Evolutionary conservation across 2,888 invertebrate species (phyloP), one percentile per base, ranked within the genome.

Genomic region (Molanna angustata): DNA sequence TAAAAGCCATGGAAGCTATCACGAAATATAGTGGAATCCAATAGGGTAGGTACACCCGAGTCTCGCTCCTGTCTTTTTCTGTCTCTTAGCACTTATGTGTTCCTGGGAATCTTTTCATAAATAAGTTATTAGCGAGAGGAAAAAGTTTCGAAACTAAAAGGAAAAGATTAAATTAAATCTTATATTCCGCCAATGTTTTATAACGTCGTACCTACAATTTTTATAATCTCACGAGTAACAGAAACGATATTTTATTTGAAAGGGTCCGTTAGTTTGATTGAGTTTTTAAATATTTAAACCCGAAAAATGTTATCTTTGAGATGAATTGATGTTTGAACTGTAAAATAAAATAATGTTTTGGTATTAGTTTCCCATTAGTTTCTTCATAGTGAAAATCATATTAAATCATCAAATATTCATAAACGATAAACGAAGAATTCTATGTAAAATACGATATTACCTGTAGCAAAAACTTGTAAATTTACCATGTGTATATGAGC

Each of bases 11-110:
- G 70, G 71, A 49, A 53, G 56, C 53, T 57, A 57, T 50, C 53
- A 50, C 74, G 71, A 72, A 76, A 76, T 76, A 74, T 73, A 68
- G 67, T 66, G 73, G 74, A 74, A 75, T 75, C 73, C 74, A 73
- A 74, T 76, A 76, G 71, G 73, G 71, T 52, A 52, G 20, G 42
- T 52, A 55, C 52, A 17, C 27, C n/a, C n/a, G n/a, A 18, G 32
- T 42, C 51, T 50, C 47, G 44, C 9, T 27, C 48, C 44, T 54
- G 57, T 57, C 57, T 57, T 54, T 41, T 54, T 54, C 52, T 57
- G 57, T 57, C 57, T 57, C 57, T 54, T 54, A 57, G 54, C 57
- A 57, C 54, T 57, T 57, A 54, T 54, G 46, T 51, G 54, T 14
- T 21, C 55, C 47, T 33, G 9, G 48, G 43, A 55, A 49, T 54